phyloP scores from a whole-genome alignment of 1,140 invertebrate species.

The Apis mellifera region DNA sequence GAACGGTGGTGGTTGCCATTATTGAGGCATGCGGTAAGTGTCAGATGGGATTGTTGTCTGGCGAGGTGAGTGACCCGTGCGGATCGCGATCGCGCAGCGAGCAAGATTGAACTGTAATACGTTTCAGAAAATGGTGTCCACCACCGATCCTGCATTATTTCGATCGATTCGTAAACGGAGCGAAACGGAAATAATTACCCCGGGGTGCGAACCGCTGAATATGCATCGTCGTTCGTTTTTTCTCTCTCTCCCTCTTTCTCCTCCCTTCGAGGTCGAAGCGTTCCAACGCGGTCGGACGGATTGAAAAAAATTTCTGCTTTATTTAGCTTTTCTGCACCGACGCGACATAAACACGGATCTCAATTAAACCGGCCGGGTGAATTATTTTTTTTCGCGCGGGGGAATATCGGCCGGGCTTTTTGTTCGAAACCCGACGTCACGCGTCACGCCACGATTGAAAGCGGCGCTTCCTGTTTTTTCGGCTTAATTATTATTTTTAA shows the following conservation, averaged over 20 bases:
- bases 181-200: conserved; percentile 19
- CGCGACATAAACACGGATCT: conserved; percentile 5
- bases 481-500: conserved; percentile 12
- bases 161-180: neutral
- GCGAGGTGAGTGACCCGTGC: no score
- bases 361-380: neutral
- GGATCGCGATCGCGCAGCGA: no score
- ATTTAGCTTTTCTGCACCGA: neutral
- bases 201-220: neutral
- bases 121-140: neutral
- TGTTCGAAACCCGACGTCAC: neutral
- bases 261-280: neutral
- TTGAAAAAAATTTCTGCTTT: conserved; percentile 2
- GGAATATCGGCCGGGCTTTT: neutral
- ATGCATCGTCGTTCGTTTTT: neutral
- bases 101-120: neutral
- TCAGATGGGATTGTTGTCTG: no score
- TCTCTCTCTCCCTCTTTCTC: no score
- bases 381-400: conserved; percentile 5
- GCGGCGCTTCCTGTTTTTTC: neutral
- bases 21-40: no score
- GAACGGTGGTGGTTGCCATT: no score
- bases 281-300: neutral
- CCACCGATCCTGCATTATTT: neutral
- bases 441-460: neutral